These are phyloP conservation scores for Pseudomyrmex concolor DNA, from an alignment of 1,140 invertebrate species.

Conservation along the genomic window DNA sequence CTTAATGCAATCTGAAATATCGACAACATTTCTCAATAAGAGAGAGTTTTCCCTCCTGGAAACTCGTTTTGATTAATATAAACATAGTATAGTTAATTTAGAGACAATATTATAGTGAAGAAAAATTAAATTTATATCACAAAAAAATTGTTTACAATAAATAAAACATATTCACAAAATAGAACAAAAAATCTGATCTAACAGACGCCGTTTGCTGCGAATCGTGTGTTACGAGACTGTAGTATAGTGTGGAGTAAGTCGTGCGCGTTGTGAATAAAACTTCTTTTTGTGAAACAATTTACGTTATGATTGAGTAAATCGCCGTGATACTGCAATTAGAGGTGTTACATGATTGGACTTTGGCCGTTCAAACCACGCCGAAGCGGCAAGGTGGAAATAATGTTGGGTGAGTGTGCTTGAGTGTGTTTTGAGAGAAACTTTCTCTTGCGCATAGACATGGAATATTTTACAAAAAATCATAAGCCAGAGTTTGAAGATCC, in stretches of 20 bases:
- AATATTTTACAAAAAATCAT: too few relatives aligned
- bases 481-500: not conserved
- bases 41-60: too few relatives aligned
- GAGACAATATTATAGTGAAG: too few relatives aligned
- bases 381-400: constrained; percentile 85
- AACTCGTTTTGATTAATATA: too few relatives aligned
- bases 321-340: constrained; percentile 14
- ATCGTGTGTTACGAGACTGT: not conserved
- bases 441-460: too few relatives aligned
- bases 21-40: too few relatives aligned
- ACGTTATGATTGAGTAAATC: not conserved
- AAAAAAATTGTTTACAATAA: too few relatives aligned
- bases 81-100: too few relatives aligned
- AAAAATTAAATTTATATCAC: too few relatives aligned
- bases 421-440: not conserved
- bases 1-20: too few relatives aligned
- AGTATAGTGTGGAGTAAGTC: not conserved
- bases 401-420: constrained; percentile 84
- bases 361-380: constrained; percentile 85
- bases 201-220: not conserved
- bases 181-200: too few relatives aligned
- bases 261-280: not conserved
- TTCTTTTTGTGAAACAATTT: not conserved
- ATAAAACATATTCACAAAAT: too few relatives aligned
- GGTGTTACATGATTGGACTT: constrained; percentile 84